Conservation (phyloP, 1,140 invertebrate genomes). For the Tetramorium simillimum region DNA sequence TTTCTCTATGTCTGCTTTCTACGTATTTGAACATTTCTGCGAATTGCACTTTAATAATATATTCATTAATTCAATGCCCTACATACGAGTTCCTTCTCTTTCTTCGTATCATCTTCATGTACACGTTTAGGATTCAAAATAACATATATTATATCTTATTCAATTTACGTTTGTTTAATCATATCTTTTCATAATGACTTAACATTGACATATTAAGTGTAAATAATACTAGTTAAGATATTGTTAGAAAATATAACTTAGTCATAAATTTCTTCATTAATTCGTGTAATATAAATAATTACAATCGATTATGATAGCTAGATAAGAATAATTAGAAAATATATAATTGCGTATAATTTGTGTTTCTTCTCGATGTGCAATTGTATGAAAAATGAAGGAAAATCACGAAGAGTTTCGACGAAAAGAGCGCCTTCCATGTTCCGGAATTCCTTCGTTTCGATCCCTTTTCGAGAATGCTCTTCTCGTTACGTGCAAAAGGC, state of each 20-base stretch:
- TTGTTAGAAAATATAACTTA: not conserved
- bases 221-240: not conserved
- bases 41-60: constrained; percentile 1
- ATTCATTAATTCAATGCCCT: too few relatives aligned
- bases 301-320: not conserved
- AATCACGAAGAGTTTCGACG: constrained; percentile 2
- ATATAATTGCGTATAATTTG: not conserved
- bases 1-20: not conserved
- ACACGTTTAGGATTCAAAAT: not conserved
- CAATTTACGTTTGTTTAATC: not conserved
- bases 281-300: not conserved
- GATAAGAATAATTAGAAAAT: not conserved
- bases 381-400: not conserved
- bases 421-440: constrained; percentile 30
- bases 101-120: too few relatives aligned
- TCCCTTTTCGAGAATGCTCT: constrained; percentile 55
- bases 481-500: constrained; percentile 63
- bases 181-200: not conserved
- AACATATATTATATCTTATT: not conserved
- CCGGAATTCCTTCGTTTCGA: constrained; percentile 48
- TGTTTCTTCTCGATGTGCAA: constrained; percentile 8
- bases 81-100: not conserved
- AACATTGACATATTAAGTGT: too few relatives aligned
- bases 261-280: not conserved
- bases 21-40: not conserved